phyloP scores from a whole-genome alignment of 2,113 vertebrate genomes.

The Phyllostomus hastatus region DNA sequence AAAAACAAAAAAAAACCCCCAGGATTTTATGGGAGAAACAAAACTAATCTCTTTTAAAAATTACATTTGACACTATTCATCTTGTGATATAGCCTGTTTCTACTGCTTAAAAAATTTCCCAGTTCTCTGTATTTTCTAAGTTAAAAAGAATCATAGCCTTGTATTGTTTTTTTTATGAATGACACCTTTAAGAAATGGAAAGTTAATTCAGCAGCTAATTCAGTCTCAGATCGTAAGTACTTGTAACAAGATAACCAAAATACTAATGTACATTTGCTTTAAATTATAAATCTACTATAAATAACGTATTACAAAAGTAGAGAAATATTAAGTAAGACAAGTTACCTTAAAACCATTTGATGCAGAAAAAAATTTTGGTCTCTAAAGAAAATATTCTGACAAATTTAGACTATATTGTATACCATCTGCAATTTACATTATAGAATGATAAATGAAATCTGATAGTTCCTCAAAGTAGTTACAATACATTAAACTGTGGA shows the following conservation, averaged over 20 bases:
- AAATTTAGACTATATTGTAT: not conserved
- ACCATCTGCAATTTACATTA: not conserved
- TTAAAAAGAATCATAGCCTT: not conserved
- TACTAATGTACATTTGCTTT: not conserved
- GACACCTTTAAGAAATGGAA: not conserved
- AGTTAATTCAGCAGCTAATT: not conserved
- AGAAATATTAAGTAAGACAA: not conserved
- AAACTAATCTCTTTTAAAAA: not conserved
- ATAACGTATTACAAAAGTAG: not conserved
- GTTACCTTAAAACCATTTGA: not conserved
- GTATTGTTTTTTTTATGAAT: not conserved
- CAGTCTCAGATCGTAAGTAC: not conserved
- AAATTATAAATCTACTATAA: not conserved
- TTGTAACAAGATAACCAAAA: constrained; percentile 1
- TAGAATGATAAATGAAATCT: not conserved
- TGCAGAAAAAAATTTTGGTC: not conserved
- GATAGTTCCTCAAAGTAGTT: not conserved
- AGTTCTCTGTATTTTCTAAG: not conserved
- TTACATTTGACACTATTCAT: not conserved
- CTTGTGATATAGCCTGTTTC: not conserved
- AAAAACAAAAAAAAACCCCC: too few species aligned
- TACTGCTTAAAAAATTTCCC: not conserved
- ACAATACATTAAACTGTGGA: not conserved
- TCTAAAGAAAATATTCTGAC: constrained; percentile 30
- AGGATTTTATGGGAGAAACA: not conserved